Conservation (phyloP, 2,888 invertebrate genomes). For the Pandemis heparana region DNA sequence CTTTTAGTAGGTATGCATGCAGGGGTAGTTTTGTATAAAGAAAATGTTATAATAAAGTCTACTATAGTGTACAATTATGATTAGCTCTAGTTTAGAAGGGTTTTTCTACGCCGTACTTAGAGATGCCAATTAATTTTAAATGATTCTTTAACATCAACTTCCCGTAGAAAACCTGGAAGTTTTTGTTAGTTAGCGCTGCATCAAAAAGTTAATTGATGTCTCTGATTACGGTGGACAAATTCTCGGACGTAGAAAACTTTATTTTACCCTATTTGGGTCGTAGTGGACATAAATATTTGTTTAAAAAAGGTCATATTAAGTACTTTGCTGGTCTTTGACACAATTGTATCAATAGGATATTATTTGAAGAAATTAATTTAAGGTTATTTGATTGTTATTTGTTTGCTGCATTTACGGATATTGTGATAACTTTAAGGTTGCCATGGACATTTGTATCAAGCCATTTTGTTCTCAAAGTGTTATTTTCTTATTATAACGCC, state of each 20-base stretch:
- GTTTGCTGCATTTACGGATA: not conserved
- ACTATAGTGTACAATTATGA: slow-evolving; percentile 35
- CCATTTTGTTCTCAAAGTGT: slow-evolving; percentile 34
- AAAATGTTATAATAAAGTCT: slow-evolving; percentile 18
- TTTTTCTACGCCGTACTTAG: not conserved
- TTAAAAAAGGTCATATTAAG: not conserved
- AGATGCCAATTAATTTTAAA: not conserved
- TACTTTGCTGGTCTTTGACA: not conserved
- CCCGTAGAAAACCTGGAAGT: no score
- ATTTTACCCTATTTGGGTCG: not conserved
- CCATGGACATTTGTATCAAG: not conserved
- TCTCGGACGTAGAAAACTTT: not conserved
- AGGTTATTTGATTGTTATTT: slow-evolving; percentile 1
- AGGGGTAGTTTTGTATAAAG: slow-evolving; percentile 15
- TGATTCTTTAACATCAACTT: not conserved
- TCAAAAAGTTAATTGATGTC: not conserved
- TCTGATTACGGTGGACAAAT: not conserved
- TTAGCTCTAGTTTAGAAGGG: slow-evolving; percentile 42
- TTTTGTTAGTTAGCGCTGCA: no score
- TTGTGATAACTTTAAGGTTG: not conserved
- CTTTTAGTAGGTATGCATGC: no score
- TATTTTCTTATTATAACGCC: slow-evolving; percentile 32
- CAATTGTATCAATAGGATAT: not conserved
- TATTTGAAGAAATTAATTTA: not conserved
- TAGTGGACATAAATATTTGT: not conserved